Conservation (phyloP, 2,113 vertebrate genomes). For the Climacteris rufus region DNA sequence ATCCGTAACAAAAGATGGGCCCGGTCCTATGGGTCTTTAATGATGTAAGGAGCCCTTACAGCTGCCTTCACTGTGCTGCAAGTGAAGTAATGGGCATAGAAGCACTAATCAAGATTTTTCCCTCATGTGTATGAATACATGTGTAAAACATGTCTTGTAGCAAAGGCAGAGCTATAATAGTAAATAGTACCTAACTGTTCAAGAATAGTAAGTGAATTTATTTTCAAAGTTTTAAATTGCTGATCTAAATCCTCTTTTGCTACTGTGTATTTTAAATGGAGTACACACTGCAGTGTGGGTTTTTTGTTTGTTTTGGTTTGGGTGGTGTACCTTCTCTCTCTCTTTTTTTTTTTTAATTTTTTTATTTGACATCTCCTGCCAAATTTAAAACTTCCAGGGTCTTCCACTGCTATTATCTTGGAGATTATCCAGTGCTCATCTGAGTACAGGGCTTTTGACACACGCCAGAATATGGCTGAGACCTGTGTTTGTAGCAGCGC, state of each 20-base stretch:
- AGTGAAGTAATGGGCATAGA: not conserved
- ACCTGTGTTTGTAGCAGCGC: not conserved
- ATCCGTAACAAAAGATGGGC: not conserved
- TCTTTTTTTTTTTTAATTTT: not conserved
- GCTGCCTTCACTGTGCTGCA: accelerated
- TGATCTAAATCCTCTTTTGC: not conserved
- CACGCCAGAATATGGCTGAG: accelerated
- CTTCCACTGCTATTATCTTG: not conserved
- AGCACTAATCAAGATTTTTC: not conserved
- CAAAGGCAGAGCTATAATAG: not conserved
- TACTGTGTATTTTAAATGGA: not conserved
- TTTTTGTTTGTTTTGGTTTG: not conserved
- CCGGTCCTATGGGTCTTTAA: not conserved
- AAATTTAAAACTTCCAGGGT: not conserved
- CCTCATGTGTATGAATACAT: not conserved
- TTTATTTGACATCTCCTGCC: not conserved
- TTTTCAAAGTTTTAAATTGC: not conserved
- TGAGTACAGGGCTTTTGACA: accelerated
- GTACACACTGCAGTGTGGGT: too few relatives aligned
- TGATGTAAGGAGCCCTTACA: not conserved
- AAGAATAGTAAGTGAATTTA: not conserved
- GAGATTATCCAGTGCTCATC: not conserved
- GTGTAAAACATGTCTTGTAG: not conserved
- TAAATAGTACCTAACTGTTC: not conserved
- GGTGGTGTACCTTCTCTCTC: too few relatives aligned